phyloP scores from a whole-genome alignment of 2,797 vertebrate species.

The Gouania willdenowi region DNA sequence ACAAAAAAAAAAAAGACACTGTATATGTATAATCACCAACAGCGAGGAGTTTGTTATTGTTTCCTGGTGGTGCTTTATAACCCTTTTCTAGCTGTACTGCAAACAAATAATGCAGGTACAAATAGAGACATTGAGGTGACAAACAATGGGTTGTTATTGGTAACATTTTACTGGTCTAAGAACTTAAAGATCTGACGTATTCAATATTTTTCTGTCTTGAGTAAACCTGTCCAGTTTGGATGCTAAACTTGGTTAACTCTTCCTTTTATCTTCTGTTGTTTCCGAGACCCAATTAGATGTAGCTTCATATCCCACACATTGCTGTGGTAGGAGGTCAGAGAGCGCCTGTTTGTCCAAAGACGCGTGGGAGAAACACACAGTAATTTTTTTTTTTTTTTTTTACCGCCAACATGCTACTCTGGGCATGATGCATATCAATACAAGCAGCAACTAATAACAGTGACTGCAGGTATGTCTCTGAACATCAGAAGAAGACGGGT shows the following conservation, averaged over 20 bases:
- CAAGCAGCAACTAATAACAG: conserved; percentile 51
- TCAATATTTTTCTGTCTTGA: conserved; percentile 11
- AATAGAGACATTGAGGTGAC: conserved; percentile 67
- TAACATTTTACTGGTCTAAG: background rate
- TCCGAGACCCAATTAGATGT: conserved; percentile 71
- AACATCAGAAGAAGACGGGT: conserved; percentile 68
- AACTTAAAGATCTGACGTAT: conserved; percentile 1
- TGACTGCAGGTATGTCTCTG: conserved; percentile 71
- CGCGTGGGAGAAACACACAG: conserved; percentile 70
- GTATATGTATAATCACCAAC: conserved; percentile 25
- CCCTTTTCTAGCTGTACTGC: conserved; percentile 52
- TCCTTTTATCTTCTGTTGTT: conserved; percentile 53
- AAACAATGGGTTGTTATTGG: conserved; percentile 58
- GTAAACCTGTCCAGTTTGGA: conserved; percentile 29
- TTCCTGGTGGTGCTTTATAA: conserved; percentile 29
- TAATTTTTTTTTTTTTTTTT: too few species aligned
- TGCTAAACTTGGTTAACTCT: conserved; percentile 43
- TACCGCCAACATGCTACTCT: conserved; percentile 56
- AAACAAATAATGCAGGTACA: conserved; percentile 73
- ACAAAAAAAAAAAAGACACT: conserved; percentile 26
- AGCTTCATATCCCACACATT: conserved; percentile 62
- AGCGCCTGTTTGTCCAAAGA: conserved; percentile 61
- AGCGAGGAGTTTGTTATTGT: conserved; percentile 19
- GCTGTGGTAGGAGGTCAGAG: conserved; percentile 62
- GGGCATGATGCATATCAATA: conserved; percentile 62